phyloP scores from a whole-genome alignment of 2,113 vertebrate genomes.

The Mesembrinibis cayennensis region DNA sequence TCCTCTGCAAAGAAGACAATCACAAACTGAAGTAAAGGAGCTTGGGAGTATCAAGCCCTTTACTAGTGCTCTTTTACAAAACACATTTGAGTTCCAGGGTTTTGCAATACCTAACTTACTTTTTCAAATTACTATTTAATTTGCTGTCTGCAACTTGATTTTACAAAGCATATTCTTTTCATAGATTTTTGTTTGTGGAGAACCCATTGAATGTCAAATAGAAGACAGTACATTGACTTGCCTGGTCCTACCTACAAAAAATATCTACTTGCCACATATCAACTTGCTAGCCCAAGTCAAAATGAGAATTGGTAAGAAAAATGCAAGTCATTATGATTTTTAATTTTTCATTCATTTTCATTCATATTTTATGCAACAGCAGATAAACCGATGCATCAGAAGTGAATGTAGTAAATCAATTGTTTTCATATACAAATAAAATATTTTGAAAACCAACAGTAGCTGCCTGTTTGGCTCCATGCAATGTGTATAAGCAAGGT shows the following conservation, averaged over 20 bases:
- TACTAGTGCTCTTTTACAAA: neutral
- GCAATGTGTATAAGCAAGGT: neutral
- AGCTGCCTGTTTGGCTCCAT: neutral
- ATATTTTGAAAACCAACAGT: neutral
- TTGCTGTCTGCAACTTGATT: neutral
- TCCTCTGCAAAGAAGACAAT: neutral
- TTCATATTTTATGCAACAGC: neutral
- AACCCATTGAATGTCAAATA: conserved; percentile 63
- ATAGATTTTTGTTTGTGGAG: conserved; percentile 81
- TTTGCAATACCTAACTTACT: neutral
- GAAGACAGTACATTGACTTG: conserved; percentile 65
- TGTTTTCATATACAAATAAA: neutral
- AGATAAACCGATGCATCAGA: neutral
- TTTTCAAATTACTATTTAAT: neutral
- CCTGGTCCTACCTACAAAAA: conserved; percentile 70
- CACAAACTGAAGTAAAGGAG: neutral
- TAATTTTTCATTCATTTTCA: neutral
- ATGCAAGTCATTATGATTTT: neutral
- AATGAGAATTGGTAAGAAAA: conserved; percentile 84
- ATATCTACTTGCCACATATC: conserved; percentile 86
- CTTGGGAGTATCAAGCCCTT: neutral
- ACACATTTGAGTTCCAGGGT: neutral
- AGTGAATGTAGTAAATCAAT: neutral
- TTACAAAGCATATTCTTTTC: neutral
- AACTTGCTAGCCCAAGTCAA: conserved; percentile 81